Base-by-base conservation (phyloP, 1,140 invertebrate species). In the Limonius californicus region DNA sequence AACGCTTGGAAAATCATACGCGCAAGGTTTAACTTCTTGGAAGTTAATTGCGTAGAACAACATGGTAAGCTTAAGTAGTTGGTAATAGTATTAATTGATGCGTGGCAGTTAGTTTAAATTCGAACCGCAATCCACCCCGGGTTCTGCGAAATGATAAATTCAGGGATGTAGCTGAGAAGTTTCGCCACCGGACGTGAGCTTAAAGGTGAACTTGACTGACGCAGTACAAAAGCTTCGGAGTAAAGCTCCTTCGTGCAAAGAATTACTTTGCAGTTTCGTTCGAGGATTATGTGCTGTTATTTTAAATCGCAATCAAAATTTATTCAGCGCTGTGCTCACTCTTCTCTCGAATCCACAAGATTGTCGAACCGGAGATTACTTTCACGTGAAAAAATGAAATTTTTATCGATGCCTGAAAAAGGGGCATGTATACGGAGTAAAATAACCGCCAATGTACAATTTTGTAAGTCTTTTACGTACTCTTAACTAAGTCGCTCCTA, bases 181-280 rank as follows among this genome's bases (percentile, higher is more conserved):
- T 66, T 66, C 61, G 57, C 61, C 54, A 60, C 64, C 61, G 64
- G 64, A 66, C 64, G 64, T 66, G 64, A 66, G 64, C 61, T 66
- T 66, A 63, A 55, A 59, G 64, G 43, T 59, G 54, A 50, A 56
- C 53, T 50, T 42, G 60, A 66, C 47, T 62, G 47, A 66, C 56
- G 60, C 60, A 45, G 45, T 63, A 63, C 57, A 63, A 66, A 66
- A 63, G 64, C 61, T 63, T 30, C 61, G 53, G 61, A 61, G 62
- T 63, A 66, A 60, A 66, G 58, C 56, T 50, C 15, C 61, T 50
- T 57, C 64, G 64, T 66, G 64, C 64, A 43, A 66, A 66, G 64
- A 66, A 66, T 66, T 63, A 62, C 54, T 57, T 62, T 58, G 60
- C 50, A 62, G 60, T 62, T 66, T 66, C 45, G 60, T 62, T 56